These are phyloP conservation scores for Camponotus floridanus DNA, from an alignment of 1,140 invertebrate genomes.

Conservation along the genomic window DNA sequence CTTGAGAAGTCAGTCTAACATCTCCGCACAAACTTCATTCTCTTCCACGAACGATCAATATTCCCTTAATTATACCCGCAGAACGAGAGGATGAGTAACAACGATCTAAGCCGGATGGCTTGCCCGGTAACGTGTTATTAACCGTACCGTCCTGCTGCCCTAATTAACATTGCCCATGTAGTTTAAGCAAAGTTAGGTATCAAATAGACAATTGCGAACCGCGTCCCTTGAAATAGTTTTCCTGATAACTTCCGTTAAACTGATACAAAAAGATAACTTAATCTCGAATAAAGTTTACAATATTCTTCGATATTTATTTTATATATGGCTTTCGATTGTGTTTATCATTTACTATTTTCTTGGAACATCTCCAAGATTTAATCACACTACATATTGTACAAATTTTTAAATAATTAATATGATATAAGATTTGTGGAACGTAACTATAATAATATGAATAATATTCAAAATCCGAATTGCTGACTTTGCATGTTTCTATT, in stretches of 20 bases:
- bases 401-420: background rate
- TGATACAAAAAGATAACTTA: background rate
- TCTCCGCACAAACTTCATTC: conserved; percentile 20
- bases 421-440: too few species aligned
- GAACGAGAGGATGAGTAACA: conserved; percentile 69
- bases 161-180: conserved; percentile 75
- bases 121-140: conserved; percentile 78
- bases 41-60: conserved; percentile 48
- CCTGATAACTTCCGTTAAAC: conserved; percentile 37
- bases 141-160: conserved; percentile 71
- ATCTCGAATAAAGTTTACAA: background rate
- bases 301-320: background rate
- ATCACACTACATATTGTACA: background rate
- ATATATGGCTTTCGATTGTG: background rate
- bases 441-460: background rate
- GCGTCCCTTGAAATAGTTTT: conserved; percentile 32
- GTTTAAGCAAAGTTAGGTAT: conserved; percentile 72
- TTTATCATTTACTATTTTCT: background rate
- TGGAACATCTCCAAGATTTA: background rate
- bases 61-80: conserved; percentile 57
- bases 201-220: conserved; percentile 27
- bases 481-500: too few species aligned
- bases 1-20: conserved; percentile 12
- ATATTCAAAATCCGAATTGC: too few species aligned
- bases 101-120: conserved; percentile 64